These are phyloP conservation scores for Hemiscyllium ocellatum DNA, from an alignment of 2,113 vertebrate species.

Conservation along the genomic window DNA sequence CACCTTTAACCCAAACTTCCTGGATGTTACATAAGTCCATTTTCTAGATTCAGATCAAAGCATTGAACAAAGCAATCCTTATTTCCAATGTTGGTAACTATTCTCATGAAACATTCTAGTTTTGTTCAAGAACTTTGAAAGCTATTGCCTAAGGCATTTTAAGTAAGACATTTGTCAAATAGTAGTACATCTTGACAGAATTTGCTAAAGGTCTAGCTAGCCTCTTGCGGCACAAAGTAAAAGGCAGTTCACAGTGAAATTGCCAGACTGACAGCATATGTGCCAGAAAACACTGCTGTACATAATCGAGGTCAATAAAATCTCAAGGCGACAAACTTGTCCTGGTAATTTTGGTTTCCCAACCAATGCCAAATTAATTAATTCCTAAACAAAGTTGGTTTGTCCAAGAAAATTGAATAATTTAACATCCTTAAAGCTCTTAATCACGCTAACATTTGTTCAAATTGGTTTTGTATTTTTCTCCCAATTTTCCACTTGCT, in stretches of 20 bases:
- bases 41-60: neutral
- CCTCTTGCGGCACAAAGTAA: neutral
- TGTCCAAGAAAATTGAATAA: neutral
- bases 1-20: neutral
- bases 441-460: neutral
- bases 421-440: neutral
- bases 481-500: neutral
- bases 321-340: neutral
- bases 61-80: neutral
- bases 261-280: neutral
- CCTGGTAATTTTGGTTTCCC: neutral
- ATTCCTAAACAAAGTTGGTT: neutral
- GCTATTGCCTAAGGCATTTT: constrained; percentile 12
- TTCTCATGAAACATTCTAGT: neutral
- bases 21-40: neutral
- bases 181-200: neutral
- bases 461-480: neutral
- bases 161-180: constrained; percentile 4
- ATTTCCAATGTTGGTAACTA: neutral
- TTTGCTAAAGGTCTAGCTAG: neutral
- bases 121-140: neutral
- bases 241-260: neutral
- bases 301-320: neutral
- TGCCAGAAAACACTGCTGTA: neutral
- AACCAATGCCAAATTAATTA: neutral